Evolutionary conservation across 2,113 vertebrate genomes (phyloP).

Genomic region (Haemorhous mexicanus): DNA sequence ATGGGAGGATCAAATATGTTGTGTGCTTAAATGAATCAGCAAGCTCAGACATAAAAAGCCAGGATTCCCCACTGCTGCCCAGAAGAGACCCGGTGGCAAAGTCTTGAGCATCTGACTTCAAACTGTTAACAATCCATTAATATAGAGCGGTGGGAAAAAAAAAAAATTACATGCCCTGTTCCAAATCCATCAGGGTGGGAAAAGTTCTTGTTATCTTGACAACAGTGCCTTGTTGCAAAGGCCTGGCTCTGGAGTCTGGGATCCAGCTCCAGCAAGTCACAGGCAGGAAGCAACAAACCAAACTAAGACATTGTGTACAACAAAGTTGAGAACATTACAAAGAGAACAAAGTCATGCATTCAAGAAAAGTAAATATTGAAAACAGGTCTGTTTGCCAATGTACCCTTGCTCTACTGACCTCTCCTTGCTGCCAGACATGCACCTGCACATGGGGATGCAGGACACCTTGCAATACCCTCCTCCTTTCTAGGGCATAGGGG

Average conservation of each 20-base stretch:
- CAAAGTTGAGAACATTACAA: conserved; percentile 9
- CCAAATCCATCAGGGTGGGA: neutral
- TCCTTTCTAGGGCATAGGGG: neutral
- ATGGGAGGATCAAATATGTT: neutral
- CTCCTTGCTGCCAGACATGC: neutral
- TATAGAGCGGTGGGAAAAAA: neutral
- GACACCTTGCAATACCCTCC: neutral
- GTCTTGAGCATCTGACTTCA: neutral
- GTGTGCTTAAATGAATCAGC: neutral
- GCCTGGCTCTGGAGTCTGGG: neutral
- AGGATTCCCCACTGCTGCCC: neutral
- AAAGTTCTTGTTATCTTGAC: neutral
- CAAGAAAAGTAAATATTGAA: conserved; percentile 2
- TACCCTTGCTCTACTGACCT: neutral
- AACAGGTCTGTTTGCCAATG: neutral
- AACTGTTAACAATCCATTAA: neutral
- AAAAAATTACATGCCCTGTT: neutral
- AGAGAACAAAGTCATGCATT: conserved; percentile 10
- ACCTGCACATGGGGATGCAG: rapidly evolving
- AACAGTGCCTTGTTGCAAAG: neutral
- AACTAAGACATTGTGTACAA: conserved; percentile 36
- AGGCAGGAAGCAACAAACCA: conserved; percentile 53
- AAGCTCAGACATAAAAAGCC: neutral
- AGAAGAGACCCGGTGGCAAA: neutral
- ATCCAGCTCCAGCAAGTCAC: neutral